phyloP scores from a whole-genome alignment of 2,113 vertebrate genomes.

The Anoura caudifer region DNA sequence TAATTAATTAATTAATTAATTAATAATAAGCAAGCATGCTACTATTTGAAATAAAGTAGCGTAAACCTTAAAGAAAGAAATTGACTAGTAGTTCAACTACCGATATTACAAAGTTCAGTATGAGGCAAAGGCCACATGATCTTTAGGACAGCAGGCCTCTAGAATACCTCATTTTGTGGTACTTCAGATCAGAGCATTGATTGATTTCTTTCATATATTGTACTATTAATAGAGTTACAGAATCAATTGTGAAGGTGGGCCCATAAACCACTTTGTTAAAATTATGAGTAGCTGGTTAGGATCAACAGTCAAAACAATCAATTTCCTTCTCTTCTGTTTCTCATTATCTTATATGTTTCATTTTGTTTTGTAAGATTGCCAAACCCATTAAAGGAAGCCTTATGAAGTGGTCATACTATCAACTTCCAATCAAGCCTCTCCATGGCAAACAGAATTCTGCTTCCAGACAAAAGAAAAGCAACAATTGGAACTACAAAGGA shows the following conservation, averaged over 20 bases:
- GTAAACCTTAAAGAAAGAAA: background rate
- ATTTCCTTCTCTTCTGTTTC: constrained; percentile 37
- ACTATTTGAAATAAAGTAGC: background rate
- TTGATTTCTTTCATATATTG: constrained; percentile 30
- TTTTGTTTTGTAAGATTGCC: background rate
- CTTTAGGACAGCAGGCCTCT: background rate
- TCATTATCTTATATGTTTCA: constrained; percentile 41
- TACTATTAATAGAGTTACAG: constrained; percentile 4
- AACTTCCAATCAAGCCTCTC: background rate
- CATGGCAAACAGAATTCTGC: background rate
- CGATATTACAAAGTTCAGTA: background rate
- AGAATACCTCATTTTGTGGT: background rate
- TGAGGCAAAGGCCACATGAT: background rate
- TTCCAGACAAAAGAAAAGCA: constrained; percentile 7
- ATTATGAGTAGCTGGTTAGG: background rate
- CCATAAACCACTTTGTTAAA: constrained; percentile 2
- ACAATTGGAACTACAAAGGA: background rate
- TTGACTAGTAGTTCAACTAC: background rate
- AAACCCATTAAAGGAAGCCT: background rate
- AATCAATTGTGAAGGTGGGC: background rate
- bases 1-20: too few species aligned
- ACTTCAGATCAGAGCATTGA: background rate
- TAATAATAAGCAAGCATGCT: background rate
- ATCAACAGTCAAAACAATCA: constrained; percentile 6
- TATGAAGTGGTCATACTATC: background rate